A percentile compares a stretch with the other conserved stretches of the same genome.
Conservation (phyloP, 2,797 vertebrate species). For the Crocodylus rhombifer region DNA sequence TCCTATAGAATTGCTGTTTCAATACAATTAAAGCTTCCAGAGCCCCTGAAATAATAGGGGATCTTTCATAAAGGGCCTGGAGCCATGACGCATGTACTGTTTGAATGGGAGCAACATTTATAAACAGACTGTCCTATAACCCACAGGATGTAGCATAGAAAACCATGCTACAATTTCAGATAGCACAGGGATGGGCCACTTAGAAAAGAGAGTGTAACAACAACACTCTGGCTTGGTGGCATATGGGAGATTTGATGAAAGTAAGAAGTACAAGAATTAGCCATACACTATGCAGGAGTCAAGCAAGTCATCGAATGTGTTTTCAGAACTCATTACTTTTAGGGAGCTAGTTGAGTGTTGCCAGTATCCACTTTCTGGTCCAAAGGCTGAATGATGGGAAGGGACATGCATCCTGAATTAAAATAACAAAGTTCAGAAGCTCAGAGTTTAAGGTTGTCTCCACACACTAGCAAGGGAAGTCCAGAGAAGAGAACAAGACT, state of each 20-base stretch:
- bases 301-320: neutral
- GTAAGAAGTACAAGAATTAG: too few relatives aligned
- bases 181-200: neutral
- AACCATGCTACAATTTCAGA: neutral
- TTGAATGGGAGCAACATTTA: neutral
- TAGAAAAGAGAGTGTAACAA: neutral
- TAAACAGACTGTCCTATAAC: neutral
- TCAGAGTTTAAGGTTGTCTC: neutral
- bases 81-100: rapidly evolving
- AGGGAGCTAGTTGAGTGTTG: too few relatives aligned
- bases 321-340: neutral
- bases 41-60: rapidly evolving
- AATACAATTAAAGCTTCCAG: neutral
- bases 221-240: too few relatives aligned
- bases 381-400: neutral
- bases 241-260: neutral
- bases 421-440: neutral
- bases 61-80: rapidly evolving
- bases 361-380: neutral
- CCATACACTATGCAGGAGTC: neutral
- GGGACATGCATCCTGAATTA: neutral
- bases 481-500: neutral
- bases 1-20: neutral
- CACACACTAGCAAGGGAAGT: neutral
- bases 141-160: neutral